These are phyloP conservation scores for Drosophila kikkawai DNA, from an alignment of 1,140 invertebrate genomes.

Conservation along the genomic window DNA sequence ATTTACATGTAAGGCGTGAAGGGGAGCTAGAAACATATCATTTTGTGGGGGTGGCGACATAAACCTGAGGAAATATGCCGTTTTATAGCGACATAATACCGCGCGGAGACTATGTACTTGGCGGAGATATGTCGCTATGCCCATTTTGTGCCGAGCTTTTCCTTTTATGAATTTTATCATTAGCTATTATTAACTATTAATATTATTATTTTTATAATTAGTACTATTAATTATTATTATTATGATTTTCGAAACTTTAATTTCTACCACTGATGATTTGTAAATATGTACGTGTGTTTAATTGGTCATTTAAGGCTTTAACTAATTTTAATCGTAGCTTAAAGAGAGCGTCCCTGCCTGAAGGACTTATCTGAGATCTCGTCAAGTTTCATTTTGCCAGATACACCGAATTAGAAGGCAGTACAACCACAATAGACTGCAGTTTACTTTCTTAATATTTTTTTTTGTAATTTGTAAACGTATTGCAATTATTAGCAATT, in stretches of 20 bases:
- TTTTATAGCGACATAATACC: too few relatives aligned
- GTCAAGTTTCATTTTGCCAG: conserved; percentile 76
- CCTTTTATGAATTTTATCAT: conserved; percentile 1
- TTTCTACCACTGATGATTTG: conserved; percentile 51
- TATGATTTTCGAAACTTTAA: conserved; percentile 15
- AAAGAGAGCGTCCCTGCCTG: conserved; percentile 40
- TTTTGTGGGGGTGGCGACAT: neutral
- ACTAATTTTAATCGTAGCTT: conserved; percentile 55
- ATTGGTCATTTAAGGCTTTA: conserved; percentile 65
- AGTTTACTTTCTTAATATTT: conserved; percentile 16
- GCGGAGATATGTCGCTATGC: too few relatives aligned
- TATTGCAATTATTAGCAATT: conserved; percentile 49
- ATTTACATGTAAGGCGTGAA: conserved; percentile 71
- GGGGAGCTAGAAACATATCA: conserved; percentile 11
- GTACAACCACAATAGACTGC: conserved; percentile 65
- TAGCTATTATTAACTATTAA: conserved; percentile 1
- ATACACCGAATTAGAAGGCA: conserved; percentile 60
- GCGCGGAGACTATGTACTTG: too few relatives aligned
- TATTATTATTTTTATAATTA: conserved; percentile 13
- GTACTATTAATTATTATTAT: conserved; percentile 13
- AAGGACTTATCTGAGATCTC: conserved; percentile 63
- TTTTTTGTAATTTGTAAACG: conserved; percentile 38
- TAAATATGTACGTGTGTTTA: conserved; percentile 68
- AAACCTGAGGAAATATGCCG: too few relatives aligned
- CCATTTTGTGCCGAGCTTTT: neutral